Evolutionary conservation across 2,113 vertebrate species (phyloP).

Genomic region (Odocoileus hemionus): DNA sequence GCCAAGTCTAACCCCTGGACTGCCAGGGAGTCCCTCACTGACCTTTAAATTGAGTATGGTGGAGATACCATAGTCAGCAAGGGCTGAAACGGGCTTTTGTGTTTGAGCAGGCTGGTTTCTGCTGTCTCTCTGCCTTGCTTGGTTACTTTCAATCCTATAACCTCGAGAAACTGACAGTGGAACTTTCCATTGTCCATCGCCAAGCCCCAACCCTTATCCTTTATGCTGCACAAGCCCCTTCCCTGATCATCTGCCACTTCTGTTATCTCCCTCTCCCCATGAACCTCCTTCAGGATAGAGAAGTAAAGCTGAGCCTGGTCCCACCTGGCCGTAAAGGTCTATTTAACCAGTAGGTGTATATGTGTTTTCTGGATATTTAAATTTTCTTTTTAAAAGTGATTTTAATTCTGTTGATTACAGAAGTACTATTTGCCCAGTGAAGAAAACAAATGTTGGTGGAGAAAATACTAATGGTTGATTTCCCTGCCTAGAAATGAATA

Average conservation of each 20-base stretch:
- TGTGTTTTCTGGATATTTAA: background rate
- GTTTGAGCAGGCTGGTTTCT: background rate
- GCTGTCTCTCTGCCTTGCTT: background rate
- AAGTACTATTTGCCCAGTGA: background rate
- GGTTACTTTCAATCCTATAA: background rate
- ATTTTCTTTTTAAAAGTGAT: background rate
- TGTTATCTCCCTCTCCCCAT: rapidly evolving
- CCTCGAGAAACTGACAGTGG: background rate
- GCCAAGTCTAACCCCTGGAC: background rate
- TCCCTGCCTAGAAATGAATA: background rate
- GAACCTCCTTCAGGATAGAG: background rate
- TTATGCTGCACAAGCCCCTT: background rate
- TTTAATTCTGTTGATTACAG: background rate
- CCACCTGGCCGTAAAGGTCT: background rate
- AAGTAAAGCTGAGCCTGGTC: background rate
- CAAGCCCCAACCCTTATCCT: background rate
- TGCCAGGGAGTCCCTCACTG: background rate
- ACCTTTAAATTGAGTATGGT: background rate
- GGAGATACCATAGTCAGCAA: background rate
- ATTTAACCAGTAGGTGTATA: background rate
- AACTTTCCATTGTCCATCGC: background rate
- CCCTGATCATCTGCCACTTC: background rate
- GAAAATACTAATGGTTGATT: background rate
- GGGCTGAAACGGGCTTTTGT: background rate
- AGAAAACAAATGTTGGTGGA: background rate